Percentiles rank a stretch among this genome's conserved stretches.
Conservation (phyloP, 2,797 vertebrate species). For the Zalophus californianus region DNA sequence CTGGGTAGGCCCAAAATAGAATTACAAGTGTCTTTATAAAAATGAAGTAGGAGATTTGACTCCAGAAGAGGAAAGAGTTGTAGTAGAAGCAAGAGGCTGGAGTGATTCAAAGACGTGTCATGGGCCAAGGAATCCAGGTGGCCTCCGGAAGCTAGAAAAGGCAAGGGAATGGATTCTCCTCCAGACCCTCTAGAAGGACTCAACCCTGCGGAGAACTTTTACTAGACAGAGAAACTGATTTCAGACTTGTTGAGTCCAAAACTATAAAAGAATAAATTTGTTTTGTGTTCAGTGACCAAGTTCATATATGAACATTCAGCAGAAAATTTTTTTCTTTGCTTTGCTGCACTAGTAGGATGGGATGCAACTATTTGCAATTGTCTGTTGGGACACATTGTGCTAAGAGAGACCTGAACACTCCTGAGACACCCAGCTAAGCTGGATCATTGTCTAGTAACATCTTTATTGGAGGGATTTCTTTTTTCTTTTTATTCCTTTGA, state of each 20-base stretch:
- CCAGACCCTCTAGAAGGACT: neutral
- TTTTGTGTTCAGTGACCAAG: neutral
- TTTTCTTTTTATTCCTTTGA: neutral
- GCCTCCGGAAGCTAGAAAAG: neutral
- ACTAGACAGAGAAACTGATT: neutral
- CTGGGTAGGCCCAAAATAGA: neutral
- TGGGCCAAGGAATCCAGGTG: neutral
- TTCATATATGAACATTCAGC: neutral
- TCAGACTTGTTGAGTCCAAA: neutral
- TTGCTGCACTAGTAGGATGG: neutral
- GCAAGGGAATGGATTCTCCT: neutral
- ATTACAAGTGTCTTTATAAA: neutral
- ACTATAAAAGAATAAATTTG: neutral
- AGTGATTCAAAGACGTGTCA: neutral
- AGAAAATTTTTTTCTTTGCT: neutral
- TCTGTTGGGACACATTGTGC: neutral
- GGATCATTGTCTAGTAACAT: neutral
- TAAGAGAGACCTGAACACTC: neutral
- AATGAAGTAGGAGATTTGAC: neutral
- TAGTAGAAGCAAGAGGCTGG: neutral
- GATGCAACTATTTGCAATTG: neutral
- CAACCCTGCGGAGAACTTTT: neutral
- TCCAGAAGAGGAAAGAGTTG: neutral
- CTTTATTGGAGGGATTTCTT: neutral
- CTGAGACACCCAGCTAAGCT: neutral